Evolutionary conservation across 2,888 invertebrate species (phyloP).

Genomic region (Camptogramma bilineatum): DNA sequence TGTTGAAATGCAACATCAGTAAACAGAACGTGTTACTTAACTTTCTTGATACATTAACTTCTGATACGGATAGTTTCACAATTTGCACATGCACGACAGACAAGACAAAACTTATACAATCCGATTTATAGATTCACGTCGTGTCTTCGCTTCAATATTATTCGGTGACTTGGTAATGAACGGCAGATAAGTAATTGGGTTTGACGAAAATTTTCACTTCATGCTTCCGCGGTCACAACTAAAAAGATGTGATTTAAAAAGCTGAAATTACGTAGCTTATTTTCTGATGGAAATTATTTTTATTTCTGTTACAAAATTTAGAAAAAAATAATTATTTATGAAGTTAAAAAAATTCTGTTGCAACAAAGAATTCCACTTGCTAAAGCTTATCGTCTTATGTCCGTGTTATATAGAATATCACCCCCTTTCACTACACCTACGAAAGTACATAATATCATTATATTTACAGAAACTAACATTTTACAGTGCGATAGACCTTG

Average conservation of each 20-base stretch:
- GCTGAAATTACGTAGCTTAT: constrained; percentile 1
- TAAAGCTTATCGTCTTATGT: too few species aligned
- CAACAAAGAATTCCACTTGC: too few species aligned
- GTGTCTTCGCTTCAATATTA: constrained; percentile 18
- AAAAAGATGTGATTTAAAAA: constrained; percentile 19
- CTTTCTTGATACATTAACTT: too few species aligned
- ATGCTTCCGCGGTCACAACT: constrained; percentile 12
- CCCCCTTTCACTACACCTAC: too few species aligned
- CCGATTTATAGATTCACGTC: constrained; percentile 14
- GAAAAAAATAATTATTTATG: too few species aligned
- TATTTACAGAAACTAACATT: too few species aligned
- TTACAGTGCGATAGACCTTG: too few species aligned
- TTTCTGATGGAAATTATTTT: constrained; percentile 4
- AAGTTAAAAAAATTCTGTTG: too few species aligned
- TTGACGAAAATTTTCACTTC: constrained; percentile 15
- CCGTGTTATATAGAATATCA: too few species aligned
- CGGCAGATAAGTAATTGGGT: constrained; percentile 23
- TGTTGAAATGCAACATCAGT: too few species aligned
- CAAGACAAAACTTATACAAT: neutral
- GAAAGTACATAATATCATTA: too few species aligned
- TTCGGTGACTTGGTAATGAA: constrained; percentile 18
- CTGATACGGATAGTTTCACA: neutral
- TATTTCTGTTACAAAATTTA: neutral
- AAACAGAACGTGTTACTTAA: too few species aligned
- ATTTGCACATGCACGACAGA: neutral